Percentiles rank a stretch among this genome's conserved stretches.
phyloP scores from a whole-genome alignment of 2,797 vertebrate genomes.

The Hemibagrus guttatus region DNA sequence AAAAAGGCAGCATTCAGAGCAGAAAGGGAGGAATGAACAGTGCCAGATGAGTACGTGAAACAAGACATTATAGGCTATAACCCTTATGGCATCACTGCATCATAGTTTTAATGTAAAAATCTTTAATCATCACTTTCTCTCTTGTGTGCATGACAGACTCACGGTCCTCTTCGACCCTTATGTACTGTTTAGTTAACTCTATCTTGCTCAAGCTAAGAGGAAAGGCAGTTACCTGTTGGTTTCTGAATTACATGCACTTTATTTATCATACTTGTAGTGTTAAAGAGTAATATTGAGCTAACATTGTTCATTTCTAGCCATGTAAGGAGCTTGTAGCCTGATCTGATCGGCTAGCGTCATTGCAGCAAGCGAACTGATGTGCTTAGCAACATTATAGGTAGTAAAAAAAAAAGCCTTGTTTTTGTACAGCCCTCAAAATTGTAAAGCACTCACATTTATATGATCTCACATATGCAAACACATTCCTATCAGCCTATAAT shows the following conservation, averaged over 20 bases:
- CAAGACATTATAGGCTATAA: conserved; percentile 19
- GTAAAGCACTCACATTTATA: too few species aligned
- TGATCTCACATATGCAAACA: too few species aligned
- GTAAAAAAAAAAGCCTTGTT: not conserved
- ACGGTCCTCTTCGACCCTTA: not conserved
- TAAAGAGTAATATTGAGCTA: not conserved
- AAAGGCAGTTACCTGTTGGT: not conserved
- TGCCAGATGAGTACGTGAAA: conserved; percentile 35
- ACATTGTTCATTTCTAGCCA: not conserved
- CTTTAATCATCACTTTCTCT: not conserved
- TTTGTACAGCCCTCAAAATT: not conserved
- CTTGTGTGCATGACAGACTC: not conserved
- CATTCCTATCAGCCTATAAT: not conserved
- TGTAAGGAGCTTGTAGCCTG: not conserved
- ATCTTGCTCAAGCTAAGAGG: not conserved
- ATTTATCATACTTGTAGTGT: not conserved
- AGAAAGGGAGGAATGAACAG: not conserved
- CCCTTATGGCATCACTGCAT: not conserved
- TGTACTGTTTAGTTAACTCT: not conserved
- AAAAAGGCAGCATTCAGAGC: not conserved
- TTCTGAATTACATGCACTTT: not conserved
- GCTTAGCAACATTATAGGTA: not conserved
- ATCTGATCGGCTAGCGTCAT: not conserved
- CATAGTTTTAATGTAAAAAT: conserved; percentile 6
- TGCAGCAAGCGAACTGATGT: not conserved